Base-by-base conservation (phyloP, 2,888 invertebrate species). In the Orthonychiurus folsomi region DNA sequence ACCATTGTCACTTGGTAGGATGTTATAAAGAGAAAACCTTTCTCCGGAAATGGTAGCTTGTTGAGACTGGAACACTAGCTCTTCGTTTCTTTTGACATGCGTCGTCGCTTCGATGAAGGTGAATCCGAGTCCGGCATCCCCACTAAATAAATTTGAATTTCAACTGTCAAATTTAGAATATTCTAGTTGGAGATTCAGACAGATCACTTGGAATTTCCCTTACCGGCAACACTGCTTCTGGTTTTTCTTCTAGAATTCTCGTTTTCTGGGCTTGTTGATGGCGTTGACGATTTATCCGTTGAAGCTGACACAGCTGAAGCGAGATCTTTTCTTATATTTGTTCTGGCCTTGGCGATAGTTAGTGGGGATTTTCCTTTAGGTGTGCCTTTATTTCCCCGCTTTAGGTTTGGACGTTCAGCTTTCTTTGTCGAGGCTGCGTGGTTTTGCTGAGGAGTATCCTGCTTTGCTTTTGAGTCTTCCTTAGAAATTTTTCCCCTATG, bases 171-270 rank as follows among this genome's bases (percentile, higher is more conserved):
- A 50, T 3, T 27, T 50, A 47, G 18, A 2, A 20, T 37, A 2
- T 20, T 57, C 20, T 37, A 20, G 26, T 47, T 37, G 23, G 50
- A n/a, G 23, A 52, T 50, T 18, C 1, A 1, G 27, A 27, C 26
- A 18, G 1, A 50, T 66, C 66, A 62, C 69, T 66, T 61, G 5
- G 5, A 37, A 9, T 9, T 9, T 9, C 15, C 37, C 15, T 37
- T 37, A 37, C 37, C 37, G 5, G 71, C 70, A 47, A 66, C 73
- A 60, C 71, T 71, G 58, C 73, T 73, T 55, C 73, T 58, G 1
- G 73, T 73, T 63, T 73, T 73, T 18, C 73, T 50, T 15, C 73
- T 59, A 28, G 68, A 66, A 64, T 71, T 73, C 61, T 70, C 71
- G 61, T 65, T 68, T 61, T 70, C 69, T 3, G 70, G 67, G 50